Evolutionary conservation across 2,113 vertebrate genomes (phyloP), one percentile per base, ranked within the genome.

Genomic region (Tauraco erythrolophus): DNA sequence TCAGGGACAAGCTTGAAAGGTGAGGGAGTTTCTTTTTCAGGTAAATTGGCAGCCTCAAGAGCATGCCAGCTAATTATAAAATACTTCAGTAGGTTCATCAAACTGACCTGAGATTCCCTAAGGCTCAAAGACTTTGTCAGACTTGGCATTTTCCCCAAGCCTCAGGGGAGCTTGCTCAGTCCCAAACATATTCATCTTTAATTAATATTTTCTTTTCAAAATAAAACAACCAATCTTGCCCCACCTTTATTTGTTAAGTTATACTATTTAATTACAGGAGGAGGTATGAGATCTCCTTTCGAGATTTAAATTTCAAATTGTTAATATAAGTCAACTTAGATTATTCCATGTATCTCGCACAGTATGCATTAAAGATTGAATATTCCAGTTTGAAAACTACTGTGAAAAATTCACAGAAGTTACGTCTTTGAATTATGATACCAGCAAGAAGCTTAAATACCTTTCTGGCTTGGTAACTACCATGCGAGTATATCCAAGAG

Each of bases 151-250:
- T 97, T 88, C 84, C 72, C 35, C 54, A 88, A 53, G 51, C 94
- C 85, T 95, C n/a, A 92, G 70, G 74, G 94, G 60, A 96, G 51
- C 65, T 84, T 91, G 58, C 45, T 89, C 16, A 87, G n/a, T 72
- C 30, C 54, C 71, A 74, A 94, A 75, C 53, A 79, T 25, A 68
- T 62, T 91, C 54, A 71, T 84, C 60, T 87, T 95, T 95, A 94
- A 97, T 97, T 96, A 96, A 89, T 91, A 43, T 70, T 96, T 95
- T 85, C 46, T 48, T 88, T 92, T 93, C 81, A 72, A 89, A 93
- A 78, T 46, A 66, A 94, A 94, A 19, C n/a, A 66, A 58, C n/a
- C 45, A 39, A 19, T 61, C 58, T 90, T 61, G 27, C 41, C 31
- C 13, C 27, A 25, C 58, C 71, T 89, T 71, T 70, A 53, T 69